Conservation (phyloP, 2,888 invertebrate species). For the Eurytoma californica region DNA sequence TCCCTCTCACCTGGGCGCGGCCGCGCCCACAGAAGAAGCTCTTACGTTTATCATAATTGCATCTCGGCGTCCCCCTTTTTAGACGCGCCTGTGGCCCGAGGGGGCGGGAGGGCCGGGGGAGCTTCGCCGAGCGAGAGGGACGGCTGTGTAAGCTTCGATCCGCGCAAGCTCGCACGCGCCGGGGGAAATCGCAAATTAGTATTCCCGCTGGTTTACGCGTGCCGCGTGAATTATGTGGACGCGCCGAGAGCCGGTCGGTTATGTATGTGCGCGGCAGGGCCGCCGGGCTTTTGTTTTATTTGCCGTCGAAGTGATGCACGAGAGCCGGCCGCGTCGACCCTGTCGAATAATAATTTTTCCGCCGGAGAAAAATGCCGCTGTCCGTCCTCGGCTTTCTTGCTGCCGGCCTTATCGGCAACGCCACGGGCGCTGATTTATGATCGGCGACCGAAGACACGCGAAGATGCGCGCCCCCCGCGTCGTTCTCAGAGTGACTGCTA, state of each 20-base stretch:
- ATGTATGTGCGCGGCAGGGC: slow-evolving; percentile 14
- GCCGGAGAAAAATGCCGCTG: slow-evolving; percentile 7
- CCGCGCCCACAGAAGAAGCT: slow-evolving; percentile 65
- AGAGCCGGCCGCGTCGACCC: slow-evolving; percentile 17
- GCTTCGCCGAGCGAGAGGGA: not conserved
- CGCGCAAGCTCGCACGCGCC: not conserved
- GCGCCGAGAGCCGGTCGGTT: not conserved
- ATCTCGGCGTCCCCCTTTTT: slow-evolving; percentile 60
- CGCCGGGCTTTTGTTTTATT: slow-evolving; percentile 36
- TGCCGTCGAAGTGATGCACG: slow-evolving; percentile 43
- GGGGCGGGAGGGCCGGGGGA: not conserved
- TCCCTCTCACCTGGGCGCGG: too few species aligned
- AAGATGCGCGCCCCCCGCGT: too few species aligned
- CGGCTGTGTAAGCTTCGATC: slow-evolving; percentile 14
- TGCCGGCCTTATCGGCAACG: too few species aligned
- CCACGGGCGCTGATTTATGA: too few species aligned
- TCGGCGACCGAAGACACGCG: too few species aligned
- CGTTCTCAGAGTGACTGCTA: too few species aligned
- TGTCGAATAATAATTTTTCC: not conserved
- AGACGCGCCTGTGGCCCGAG: not conserved
- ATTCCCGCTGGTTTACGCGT: slow-evolving; percentile 52
- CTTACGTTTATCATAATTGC: slow-evolving; percentile 72
- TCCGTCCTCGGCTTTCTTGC: too few species aligned
- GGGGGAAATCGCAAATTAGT: slow-evolving; percentile 58
- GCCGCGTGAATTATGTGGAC: slow-evolving; percentile 51